Evolutionary conservation across 2,888 invertebrate species (phyloP).

Genomic region (Trisateles emortualis): DNA sequence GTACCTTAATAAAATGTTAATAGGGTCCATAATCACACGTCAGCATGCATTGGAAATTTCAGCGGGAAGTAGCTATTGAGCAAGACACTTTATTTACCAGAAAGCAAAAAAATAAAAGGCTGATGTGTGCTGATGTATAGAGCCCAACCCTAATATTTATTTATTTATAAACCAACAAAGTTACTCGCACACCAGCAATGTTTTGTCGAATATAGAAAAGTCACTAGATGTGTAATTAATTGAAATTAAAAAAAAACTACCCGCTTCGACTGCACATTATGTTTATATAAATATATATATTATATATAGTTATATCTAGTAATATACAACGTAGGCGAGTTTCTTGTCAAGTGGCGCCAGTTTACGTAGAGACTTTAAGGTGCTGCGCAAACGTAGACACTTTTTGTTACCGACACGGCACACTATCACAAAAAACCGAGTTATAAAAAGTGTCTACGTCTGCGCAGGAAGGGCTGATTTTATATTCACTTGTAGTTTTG

Average conservation of each 20-base stretch:
- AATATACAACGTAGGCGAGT: conserved; percentile 28
- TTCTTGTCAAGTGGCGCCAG: conserved; percentile 3
- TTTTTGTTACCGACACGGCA: too few species aligned
- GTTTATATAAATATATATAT: conserved; percentile 47
- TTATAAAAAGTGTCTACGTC: too few species aligned
- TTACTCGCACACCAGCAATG: conserved; percentile 57
- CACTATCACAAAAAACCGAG: too few species aligned
- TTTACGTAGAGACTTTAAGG: not conserved
- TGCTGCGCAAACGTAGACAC: too few species aligned
- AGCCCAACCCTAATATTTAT: conserved; percentile 7
- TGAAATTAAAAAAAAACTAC: conserved; percentile 44
- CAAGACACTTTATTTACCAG: too few species aligned
- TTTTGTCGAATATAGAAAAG: conserved; percentile 59
- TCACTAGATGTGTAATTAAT: conserved; percentile 63
- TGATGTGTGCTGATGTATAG: not conserved
- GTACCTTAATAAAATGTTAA: conserved; percentile 12
- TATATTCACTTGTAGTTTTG: too few species aligned
- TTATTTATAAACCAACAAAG: conserved; percentile 48
- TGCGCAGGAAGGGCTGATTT: too few species aligned
- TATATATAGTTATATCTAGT: conserved; percentile 38
- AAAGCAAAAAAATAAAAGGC: too few species aligned
- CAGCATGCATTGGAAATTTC: too few species aligned
- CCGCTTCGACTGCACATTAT: conserved; percentile 66
- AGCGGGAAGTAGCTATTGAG: too few species aligned
- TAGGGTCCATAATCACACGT: too few species aligned